Conservation (phyloP, 2,797 vertebrate genomes). For the Myotis daubentonii region DNA sequence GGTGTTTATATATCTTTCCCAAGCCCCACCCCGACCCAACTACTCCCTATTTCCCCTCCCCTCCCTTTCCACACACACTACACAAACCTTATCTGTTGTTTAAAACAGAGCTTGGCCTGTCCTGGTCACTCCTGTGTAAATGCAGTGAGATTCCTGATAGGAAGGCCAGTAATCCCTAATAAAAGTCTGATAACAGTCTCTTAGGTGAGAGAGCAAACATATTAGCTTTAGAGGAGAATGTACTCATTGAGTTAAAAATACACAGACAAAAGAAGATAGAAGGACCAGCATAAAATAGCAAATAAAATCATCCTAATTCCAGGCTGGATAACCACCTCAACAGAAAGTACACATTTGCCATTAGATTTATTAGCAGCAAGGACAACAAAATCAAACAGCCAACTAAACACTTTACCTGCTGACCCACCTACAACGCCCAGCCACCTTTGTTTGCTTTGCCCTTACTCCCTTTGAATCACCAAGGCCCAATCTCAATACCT, state of each 20-base stretch:
- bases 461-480: neutral
- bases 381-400: neutral
- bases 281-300: neutral
- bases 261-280: neutral
- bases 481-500: neutral
- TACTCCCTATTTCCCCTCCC: neutral
- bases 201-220: constrained; percentile 57
- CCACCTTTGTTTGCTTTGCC: neutral
- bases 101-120: constrained; percentile 46
- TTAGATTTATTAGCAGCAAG: neutral
- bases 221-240: constrained; percentile 43
- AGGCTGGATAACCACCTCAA: neutral
- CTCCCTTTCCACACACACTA: neutral
- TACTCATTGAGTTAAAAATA: neutral
- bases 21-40: neutral
- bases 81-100: constrained; percentile 68
- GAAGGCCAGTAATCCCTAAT: neutral
- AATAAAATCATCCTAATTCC: constrained; percentile 47
- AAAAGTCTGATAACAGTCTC: constrained; percentile 50
- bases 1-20: constrained; percentile 40
- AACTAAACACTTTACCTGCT: neutral
- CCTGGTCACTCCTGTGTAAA: constrained; percentile 11
- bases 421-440: neutral
- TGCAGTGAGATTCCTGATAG: constrained; percentile 20
- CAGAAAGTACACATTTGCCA: neutral